These are phyloP conservation scores for Zapornia atra DNA, from an alignment of 2,113 vertebrate species.

Conservation along the genomic window DNA sequence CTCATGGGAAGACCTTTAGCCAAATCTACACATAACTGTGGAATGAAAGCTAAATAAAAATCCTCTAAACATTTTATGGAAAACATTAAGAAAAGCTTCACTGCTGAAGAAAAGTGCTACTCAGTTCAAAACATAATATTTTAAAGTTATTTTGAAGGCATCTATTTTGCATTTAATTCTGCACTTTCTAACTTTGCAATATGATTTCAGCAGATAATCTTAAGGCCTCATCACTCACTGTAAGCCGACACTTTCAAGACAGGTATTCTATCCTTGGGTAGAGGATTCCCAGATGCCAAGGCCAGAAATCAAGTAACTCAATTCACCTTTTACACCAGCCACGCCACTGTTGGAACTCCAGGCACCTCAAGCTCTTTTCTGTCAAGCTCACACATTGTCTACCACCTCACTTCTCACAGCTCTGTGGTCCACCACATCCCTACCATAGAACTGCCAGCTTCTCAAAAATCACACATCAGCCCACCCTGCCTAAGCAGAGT, in stretches of 20 bases:
- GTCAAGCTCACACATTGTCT: neutral
- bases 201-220: neutral
- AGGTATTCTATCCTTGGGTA: neutral
- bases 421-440: neutral
- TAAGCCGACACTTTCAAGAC: neutral
- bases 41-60: neutral
- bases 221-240: neutral
- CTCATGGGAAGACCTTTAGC: neutral
- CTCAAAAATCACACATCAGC: neutral
- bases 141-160: neutral
- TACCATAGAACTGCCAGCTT: neutral
- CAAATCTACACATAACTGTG: neutral
- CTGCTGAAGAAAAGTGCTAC: neutral
- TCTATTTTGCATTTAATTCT: neutral
- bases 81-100: neutral
- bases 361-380: neutral
- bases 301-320: neutral
- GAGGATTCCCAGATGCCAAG: neutral
- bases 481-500: neutral
- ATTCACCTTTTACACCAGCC: neutral
- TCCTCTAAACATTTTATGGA: neutral
- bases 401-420: neutral
- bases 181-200: neutral
- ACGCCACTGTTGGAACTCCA: neutral
- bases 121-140: neutral